A percentile compares a stretch with the other conserved stretches of the same genome.
phyloP scores from a whole-genome alignment of 2,797 vertebrate species.

The Ibycter americanus region DNA sequence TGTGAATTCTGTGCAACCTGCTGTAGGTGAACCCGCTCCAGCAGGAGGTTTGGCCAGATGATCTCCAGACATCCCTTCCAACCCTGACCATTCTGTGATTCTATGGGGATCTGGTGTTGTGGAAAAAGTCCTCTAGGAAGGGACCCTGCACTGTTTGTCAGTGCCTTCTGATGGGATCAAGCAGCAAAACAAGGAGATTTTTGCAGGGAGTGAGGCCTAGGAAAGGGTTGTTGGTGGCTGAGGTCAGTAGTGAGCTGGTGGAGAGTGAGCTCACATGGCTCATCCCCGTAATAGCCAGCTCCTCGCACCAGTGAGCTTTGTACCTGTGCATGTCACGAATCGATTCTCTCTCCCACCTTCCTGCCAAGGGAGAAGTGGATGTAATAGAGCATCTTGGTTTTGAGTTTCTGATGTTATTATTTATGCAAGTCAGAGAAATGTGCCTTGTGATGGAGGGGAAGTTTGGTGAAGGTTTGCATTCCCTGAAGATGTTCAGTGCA shows the following conservation, averaged over 20 bases:
- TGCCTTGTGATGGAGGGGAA: neutral
- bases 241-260: neutral
- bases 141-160: neutral
- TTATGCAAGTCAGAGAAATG: neutral
- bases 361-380: neutral
- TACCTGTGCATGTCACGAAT: fast-evolving
- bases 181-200: neutral
- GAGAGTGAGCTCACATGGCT: neutral
- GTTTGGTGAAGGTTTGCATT: neutral
- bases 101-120: neutral
- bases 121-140: neutral
- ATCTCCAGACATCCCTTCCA: too few species aligned
- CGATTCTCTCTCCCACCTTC: neutral
- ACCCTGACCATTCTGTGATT: too few species aligned
- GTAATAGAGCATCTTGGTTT: neutral
- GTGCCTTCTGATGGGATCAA: neutral
- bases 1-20: too few species aligned
- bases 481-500: neutral
- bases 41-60: too few species aligned
- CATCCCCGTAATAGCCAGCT: neutral
- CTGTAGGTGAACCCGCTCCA: too few species aligned
- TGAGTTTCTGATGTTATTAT: neutral
- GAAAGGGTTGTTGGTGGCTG: neutral
- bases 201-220: neutral
- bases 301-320: neutral